Evolutionary conservation across 1,140 invertebrate genomes (phyloP).

Genomic region (Diorhabda elongata): DNA sequence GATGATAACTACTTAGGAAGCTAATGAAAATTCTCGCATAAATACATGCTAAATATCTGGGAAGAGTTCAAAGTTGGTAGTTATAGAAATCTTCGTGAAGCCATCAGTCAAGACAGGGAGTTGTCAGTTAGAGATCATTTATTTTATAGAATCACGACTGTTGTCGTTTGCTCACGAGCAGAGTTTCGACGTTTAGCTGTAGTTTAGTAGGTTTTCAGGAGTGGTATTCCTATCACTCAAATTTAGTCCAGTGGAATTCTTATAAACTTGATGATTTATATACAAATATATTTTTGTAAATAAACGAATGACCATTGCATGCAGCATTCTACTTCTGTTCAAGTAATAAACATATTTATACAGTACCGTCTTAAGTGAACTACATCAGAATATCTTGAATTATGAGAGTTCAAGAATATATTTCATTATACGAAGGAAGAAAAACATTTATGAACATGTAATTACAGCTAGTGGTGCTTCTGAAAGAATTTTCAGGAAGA

Average conservation of each 20-base stretch:
- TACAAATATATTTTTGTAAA: constrained; percentile 5
- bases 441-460: no score
- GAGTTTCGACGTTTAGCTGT: constrained; percentile 39
- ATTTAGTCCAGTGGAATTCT: constrained; percentile 14
- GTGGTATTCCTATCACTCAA: constrained; percentile 30
- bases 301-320: not conserved
- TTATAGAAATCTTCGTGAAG: constrained; percentile 29
- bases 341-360: no score
- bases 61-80: constrained; percentile 9
- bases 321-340: no score
- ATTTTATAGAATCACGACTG: constrained; percentile 45
- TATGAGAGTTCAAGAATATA: no score
- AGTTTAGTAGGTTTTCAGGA: constrained; percentile 41
- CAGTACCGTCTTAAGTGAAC: no score
- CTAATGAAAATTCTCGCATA: constrained; percentile 2
- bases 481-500: no score
- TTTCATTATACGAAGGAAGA: no score
- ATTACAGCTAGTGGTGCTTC: no score
- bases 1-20: not conserved
- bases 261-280: not conserved
- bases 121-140: constrained; percentile 38
- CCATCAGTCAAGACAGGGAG: constrained; percentile 31
- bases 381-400: no score
- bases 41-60: constrained; percentile 13
- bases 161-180: constrained; percentile 36